These are phyloP conservation scores for Myathropa florea DNA, from an alignment of 2,888 invertebrate species.

Conservation along the genomic window DNA sequence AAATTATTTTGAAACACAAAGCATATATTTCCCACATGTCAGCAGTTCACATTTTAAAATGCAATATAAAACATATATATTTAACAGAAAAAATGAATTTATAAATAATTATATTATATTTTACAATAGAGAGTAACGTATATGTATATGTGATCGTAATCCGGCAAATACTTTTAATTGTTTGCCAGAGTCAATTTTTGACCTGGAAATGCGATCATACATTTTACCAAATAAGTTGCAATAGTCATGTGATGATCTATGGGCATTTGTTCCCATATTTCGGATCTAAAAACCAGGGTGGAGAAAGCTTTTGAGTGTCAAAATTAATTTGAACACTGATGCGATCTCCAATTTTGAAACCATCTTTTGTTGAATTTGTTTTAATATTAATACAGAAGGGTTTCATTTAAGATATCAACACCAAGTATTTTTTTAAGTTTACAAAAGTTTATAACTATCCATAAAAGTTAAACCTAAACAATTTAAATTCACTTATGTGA, in stretches of 20 bases:
- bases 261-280: slow-evolving; percentile 51
- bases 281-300: slow-evolving; percentile 73
- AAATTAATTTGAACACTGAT: slow-evolving; percentile 17
- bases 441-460: neutral
- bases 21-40: slow-evolving; percentile 21
- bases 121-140: slow-evolving; percentile 75
- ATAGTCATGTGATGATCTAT: slow-evolving; percentile 73
- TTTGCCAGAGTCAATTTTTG: slow-evolving; percentile 70
- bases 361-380: slow-evolving; percentile 27
- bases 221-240: slow-evolving; percentile 77
- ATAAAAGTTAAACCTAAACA: neutral
- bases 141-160: slow-evolving; percentile 72
- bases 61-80: slow-evolving; percentile 57
- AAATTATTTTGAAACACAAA: slow-evolving; percentile 43
- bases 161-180: slow-evolving; percentile 76
- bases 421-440: slow-evolving; percentile 70
- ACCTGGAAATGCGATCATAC: slow-evolving; percentile 75
- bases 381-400: slow-evolving; percentile 60
- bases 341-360: slow-evolving; percentile 54
- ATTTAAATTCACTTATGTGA: neutral
- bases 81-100: slow-evolving; percentile 52
- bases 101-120: slow-evolving; percentile 73
- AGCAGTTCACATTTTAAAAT: slow-evolving; percentile 41
- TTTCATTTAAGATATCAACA: slow-evolving; percentile 73
- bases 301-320: slow-evolving; percentile 40